phyloP scores from a whole-genome alignment of 1,140 invertebrate genomes.

The Penaeus japonicus region DNA sequence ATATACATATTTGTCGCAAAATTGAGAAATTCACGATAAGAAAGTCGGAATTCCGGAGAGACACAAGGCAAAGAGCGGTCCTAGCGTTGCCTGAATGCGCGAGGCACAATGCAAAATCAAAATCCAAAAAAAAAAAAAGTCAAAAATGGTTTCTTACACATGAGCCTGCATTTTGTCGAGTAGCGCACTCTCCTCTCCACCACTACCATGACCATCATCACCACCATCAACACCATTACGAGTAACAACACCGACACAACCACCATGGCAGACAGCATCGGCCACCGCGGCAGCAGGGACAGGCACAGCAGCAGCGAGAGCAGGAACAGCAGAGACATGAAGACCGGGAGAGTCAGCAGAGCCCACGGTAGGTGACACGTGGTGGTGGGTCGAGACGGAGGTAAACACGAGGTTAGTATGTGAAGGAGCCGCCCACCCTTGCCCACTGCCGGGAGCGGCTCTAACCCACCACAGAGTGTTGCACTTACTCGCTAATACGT shows the following conservation, averaged over 20 bases:
- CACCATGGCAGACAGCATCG: neutral
- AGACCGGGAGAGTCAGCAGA: neutral
- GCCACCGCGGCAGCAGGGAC: neutral
- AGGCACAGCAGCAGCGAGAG: neutral
- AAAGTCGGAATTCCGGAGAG: too few relatives aligned
- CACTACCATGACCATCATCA: conserved; percentile 67
- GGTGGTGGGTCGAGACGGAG: neutral
- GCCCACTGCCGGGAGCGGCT: too few relatives aligned
- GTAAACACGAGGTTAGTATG: conserved; percentile 9
- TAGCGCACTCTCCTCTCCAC: conserved; percentile 76
- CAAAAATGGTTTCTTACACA: conserved; percentile 69
- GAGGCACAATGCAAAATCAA: too few relatives aligned
- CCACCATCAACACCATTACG: conserved; percentile 29
- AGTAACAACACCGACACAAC: neutral
- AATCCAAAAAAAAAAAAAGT: neutral
- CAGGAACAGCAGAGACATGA: neutral
- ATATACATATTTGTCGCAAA: too few relatives aligned
- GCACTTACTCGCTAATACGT: too few relatives aligned
- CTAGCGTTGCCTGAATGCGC: too few relatives aligned
- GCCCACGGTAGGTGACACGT: too few relatives aligned
- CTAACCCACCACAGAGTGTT: too few relatives aligned
- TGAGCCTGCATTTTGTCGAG: conserved; percentile 75
- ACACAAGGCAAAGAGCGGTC: too few relatives aligned
- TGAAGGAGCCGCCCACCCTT: neutral
- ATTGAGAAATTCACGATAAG: too few relatives aligned